A percentile compares a stretch with the other conserved stretches of the same genome.
These are phyloP conservation scores for Anthopleura sola DNA, from an alignment of 64 coral and sea anemone genomes.

Conservation along the genomic window DNA sequence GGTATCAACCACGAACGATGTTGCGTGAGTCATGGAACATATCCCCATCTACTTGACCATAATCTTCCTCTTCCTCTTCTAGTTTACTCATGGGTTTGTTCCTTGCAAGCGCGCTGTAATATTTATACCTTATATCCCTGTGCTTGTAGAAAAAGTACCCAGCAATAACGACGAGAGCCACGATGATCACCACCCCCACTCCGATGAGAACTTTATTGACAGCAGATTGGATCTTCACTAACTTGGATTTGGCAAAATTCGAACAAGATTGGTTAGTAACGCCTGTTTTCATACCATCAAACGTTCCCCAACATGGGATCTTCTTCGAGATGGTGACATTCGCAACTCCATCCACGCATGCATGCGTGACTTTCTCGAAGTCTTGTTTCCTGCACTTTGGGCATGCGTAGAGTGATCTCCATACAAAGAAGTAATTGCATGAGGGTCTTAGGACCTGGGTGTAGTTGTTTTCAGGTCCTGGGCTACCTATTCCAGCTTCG, in stretches of 20 bases:
- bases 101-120: conserved; percentile 46
- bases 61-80: conserved; percentile 72
- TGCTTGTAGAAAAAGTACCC: conserved; percentile 79
- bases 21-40: conserved; percentile 12
- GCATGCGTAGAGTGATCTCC: conserved; percentile 87
- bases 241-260: neutral
- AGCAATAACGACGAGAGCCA: conserved; percentile 45
- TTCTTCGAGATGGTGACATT: conserved; percentile 35
- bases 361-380: conserved; percentile 24
- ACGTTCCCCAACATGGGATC: conserved; percentile 61
- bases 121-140: conserved; percentile 58
- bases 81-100: conserved; percentile 87
- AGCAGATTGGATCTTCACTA: neutral
- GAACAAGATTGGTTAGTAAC: conserved; percentile 9
- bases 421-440: conserved; percentile 58
- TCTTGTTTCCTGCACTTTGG: conserved; percentile 68
- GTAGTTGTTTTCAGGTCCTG: conserved; percentile 48
- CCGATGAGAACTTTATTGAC: conserved; percentile 68
- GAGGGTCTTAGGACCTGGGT: neutral
- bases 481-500: conserved; percentile 67
- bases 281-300: conserved; percentile 24
- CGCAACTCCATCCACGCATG: conserved; percentile 52
- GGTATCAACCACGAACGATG: neutral
- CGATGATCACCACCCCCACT: conserved; percentile 49
- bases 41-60: conserved; percentile 29